Base-by-base conservation (phyloP, 2,888 invertebrate genomes). In the Polydrusus cervinus region DNA sequence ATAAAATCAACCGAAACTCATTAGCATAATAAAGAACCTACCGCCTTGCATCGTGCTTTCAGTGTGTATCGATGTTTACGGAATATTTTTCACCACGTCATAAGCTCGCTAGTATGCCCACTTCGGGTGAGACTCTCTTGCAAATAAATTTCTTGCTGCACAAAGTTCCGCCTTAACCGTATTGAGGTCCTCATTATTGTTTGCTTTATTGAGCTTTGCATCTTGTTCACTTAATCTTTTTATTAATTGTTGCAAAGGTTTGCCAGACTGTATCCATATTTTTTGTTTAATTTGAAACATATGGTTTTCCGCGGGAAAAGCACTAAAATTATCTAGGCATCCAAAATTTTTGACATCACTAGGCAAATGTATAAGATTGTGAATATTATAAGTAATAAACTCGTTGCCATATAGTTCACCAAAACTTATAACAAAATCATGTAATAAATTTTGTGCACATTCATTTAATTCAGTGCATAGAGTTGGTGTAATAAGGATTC, bases 301-400 rank as follows among this genome's bases (percentile, higher is more conserved):
- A 51, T 69, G 75, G 62, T 53, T 73, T 76, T 79, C 80, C 20
- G 75, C 76, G 51, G 70, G 49, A 62, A 81, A 81, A 25, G 79
- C 77, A 72, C 79, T 79, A 75, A 81, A 82, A 60, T 78, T 75
- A 62, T 82, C 79, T 38, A 80, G 57, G 34, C 62, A 51, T 25
- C 81, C 81, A 73, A 71, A 79, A 11, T 62, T 57, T 71, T 74
- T 38, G 1, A 79, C 81, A 76, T 80, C 78, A 49, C 68, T 34
- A n/a, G 76, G 38, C 45, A 82, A 77, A 76, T 81, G 80, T 11
- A 71, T 60, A 40, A 80, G 62, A 73, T 78, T 79, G 64, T 81
- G 80, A 7, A 82, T 71, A 73, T 82, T 81, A 47, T 79, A 74
- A 10, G 75, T 75, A 11, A 81, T 47, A 75, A 77, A 78, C 43